Conservation (phyloP, 2,797 vertebrate genomes). For the Gymnopithys bicolor region DNA sequence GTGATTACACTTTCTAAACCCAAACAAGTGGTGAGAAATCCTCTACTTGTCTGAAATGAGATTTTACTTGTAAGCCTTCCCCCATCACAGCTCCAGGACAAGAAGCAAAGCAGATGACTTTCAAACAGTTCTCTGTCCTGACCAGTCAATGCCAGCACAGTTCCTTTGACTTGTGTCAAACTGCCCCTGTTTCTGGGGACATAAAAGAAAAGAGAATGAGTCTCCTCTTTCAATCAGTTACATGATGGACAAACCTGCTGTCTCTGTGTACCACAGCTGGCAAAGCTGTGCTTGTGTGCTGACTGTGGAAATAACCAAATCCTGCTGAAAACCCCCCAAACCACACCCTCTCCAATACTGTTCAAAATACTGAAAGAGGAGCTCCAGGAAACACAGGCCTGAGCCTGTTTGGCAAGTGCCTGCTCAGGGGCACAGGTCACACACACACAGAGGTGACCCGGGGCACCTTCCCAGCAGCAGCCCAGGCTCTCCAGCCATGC, state of each 20-base stretch:
- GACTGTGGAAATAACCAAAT: neutral
- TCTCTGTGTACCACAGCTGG: neutral
- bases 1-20: neutral
- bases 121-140: neutral
- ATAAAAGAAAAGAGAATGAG: neutral
- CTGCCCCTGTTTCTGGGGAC: neutral
- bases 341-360: neutral
- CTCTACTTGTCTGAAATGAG: neutral
- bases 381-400: neutral
- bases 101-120: neutral
- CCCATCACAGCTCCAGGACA: neutral
- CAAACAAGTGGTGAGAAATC: conserved; percentile 13
- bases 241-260: neutral
- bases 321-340: neutral
- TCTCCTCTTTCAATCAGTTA: neutral
- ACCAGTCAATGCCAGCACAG: neutral
- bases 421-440: neutral
- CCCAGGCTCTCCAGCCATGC: neutral
- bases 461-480: neutral
- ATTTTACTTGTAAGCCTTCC: neutral
- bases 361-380: neutral
- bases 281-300: neutral
- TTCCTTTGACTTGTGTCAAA: neutral
- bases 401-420: neutral
- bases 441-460: neutral